Percentiles rank a stretch among this genome's conserved stretches.
phyloP scores from a whole-genome alignment of 2,888 invertebrate species.

The Hirtodrosophila cameraria region DNA sequence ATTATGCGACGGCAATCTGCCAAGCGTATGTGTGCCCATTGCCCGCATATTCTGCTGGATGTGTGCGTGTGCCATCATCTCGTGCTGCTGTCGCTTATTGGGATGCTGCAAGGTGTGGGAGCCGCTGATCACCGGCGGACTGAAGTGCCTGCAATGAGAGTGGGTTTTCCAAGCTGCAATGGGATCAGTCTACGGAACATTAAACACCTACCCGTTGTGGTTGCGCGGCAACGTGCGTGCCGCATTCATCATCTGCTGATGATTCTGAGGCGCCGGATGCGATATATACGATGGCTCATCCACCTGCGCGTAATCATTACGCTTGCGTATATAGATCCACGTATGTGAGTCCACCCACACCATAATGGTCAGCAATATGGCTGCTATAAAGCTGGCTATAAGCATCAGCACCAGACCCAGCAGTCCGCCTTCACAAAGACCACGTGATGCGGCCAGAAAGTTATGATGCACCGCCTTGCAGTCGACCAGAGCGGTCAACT shows the following conservation, averaged over 20 bases:
- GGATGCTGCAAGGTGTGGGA: slow-evolving; percentile 84
- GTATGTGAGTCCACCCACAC: slow-evolving; percentile 98
- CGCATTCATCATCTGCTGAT: slow-evolving; percentile 85
- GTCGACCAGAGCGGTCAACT: slow-evolving; percentile 89
- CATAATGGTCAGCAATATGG: slow-evolving; percentile 94
- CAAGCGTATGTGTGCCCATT: slow-evolving; percentile 88
- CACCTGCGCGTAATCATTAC: slow-evolving; percentile 91
- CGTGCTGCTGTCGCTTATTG: slow-evolving; percentile 83
- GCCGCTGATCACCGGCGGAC: slow-evolving; percentile 84
- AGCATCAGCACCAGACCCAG: slow-evolving; percentile 94
- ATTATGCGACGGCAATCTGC: slow-evolving; percentile 87
- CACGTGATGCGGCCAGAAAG: slow-evolving; percentile 91
- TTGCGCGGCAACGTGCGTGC: slow-evolving; percentile 85
- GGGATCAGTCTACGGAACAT: slow-evolving; percentile 47
- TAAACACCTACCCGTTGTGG: slow-evolving; percentile 83
- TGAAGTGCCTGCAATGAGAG: slow-evolving; percentile 81
- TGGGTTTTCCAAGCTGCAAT: slow-evolving; percentile 49
- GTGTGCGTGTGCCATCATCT: slow-evolving; percentile 85
- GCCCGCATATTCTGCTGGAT: slow-evolving; percentile 85
- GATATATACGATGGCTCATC: slow-evolving; percentile 89
- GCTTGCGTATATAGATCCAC: slow-evolving; percentile 97
- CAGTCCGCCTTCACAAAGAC: slow-evolving; percentile 93
- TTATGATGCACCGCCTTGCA: slow-evolving; percentile 93
- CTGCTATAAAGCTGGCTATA: slow-evolving; percentile 93
- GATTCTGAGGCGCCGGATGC: slow-evolving; percentile 84